Base-by-base conservation (phyloP, 2,888 invertebrate species). In the Chrysodeixis includens region DNA sequence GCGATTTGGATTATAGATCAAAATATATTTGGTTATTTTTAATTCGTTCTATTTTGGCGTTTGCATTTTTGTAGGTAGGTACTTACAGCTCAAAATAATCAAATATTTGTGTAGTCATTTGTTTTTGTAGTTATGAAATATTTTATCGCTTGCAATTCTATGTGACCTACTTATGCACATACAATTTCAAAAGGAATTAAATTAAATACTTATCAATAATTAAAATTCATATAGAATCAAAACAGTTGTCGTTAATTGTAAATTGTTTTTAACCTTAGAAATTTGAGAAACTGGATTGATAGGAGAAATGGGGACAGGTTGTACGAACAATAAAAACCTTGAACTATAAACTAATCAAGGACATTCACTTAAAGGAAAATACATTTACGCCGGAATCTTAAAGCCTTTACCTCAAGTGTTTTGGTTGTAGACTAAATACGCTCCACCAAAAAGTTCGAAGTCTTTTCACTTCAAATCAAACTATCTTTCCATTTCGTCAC, bases 1-100 rank as follows among this genome's bases (percentile, higher is more conserved):
- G 46, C 16, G 32, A 20, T 18, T 64, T 63, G 22, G 40, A 0
- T 18, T 30, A 30, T 12, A n/a, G n/a, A n/a, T n/a, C n/a, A n/a
- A n/a, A n/a, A n/a, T 12, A 46, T 12, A n/a, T 26, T 20, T 30
- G n/a, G n/a, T n/a, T 9, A 49, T 18, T 9, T 8, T 16, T 46
- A 8, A 18, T 8, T 46, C 14, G 8, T n/a, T n/a, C 1, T 18
- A 9, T 49, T 49, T 18, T 49, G 12, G 10, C 3, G 46, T 2
- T 20, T 49, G 6, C 10, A 9, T 18, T 49, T 18, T n/a, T 40
- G 40, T 40, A n/a, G 14, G 40, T 4, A n/a, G n/a, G n/a, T n/a
- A n/a, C n/a, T n/a, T n/a, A n/a, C 14, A 40, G n/a, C 40, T 5
- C n/a, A 40, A 26, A 26, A 26, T 26, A 26, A 6, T n/a, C n/a